A percentile compares a stretch with the other conserved stretches of the same genome.
Evolutionary conservation across 2,888 invertebrate genomes (phyloP).

Genomic region (Anodontia alba): DNA sequence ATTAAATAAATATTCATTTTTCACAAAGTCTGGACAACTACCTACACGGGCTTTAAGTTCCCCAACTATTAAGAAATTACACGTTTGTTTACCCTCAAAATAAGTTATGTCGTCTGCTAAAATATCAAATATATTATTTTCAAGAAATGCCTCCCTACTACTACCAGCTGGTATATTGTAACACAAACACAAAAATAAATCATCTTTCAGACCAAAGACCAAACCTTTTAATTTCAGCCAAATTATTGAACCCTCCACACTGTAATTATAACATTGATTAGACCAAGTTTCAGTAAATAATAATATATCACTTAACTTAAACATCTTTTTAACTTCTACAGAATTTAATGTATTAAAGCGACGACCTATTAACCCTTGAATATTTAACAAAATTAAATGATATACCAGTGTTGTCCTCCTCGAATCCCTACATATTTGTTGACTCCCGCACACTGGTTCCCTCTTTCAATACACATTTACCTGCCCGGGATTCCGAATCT

Average conservation of each 20-base stretch:
- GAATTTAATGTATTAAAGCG: too few relatives aligned
- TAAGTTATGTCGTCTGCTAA: constrained; percentile 20
- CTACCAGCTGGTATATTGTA: constrained; percentile 30
- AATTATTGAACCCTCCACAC: background rate
- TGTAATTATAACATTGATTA: too few relatives aligned
- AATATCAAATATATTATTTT: constrained; percentile 16
- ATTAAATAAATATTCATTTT: constrained; percentile 21
- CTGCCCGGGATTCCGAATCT: too few relatives aligned
- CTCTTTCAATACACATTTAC: too few relatives aligned
- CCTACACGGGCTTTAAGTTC: constrained; percentile 18
- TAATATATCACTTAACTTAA: too few relatives aligned
- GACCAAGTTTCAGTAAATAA: too few relatives aligned
- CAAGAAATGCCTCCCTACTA: constrained; percentile 10
- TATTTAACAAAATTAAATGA: too few relatives aligned
- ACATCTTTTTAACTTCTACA: too few relatives aligned
- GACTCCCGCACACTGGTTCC: too few relatives aligned
- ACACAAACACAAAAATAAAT: constrained; percentile 25
- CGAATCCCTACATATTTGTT: too few relatives aligned
- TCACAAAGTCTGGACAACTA: constrained; percentile 2
- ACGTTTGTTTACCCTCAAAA: constrained; percentile 5
- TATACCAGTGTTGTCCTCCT: too few relatives aligned
- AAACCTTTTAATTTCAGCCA: background rate
- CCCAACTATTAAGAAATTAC: constrained; percentile 12
- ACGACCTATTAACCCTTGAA: too few relatives aligned
- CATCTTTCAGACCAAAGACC: background rate